These are phyloP conservation scores for Eupleurogrammus muticus DNA, from an alignment of 2,797 vertebrate genomes.

Conservation along the genomic window DNA sequence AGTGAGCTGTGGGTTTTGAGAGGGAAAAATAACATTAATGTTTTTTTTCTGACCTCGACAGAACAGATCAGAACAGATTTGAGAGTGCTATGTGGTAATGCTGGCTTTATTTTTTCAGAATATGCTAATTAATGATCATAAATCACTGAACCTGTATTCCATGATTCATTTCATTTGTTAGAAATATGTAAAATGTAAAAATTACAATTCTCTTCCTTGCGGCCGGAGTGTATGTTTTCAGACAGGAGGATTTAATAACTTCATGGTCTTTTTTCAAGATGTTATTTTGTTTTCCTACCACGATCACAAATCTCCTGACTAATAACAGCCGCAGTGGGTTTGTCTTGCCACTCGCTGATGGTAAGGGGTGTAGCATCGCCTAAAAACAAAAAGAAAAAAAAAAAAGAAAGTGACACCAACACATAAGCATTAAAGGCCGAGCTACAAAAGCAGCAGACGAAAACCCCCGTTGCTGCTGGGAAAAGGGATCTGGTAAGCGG, in stretches of 20 bases:
- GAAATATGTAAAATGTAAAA: too few relatives aligned
- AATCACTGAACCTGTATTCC: neutral
- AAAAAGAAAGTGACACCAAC: slow-evolving; percentile 15
- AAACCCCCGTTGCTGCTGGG: slow-evolving; percentile 31
- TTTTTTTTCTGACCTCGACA: neutral
- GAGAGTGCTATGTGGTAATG: too few relatives aligned
- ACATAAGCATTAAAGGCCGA: slow-evolving; percentile 4
- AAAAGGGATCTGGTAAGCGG: slow-evolving; percentile 40
- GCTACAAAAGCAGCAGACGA: slow-evolving; percentile 26
- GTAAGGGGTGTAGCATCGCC: neutral
- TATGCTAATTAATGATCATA: neutral
- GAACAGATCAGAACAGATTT: too few relatives aligned
- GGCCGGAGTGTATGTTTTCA: too few relatives aligned
- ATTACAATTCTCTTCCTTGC: too few relatives aligned
- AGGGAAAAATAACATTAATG: too few relatives aligned
- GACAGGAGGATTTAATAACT: too few relatives aligned
- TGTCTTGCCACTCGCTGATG: neutral
- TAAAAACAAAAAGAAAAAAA: slow-evolving; percentile 18
- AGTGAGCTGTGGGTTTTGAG: neutral
- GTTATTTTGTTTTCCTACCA: neutral
- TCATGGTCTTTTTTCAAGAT: neutral
- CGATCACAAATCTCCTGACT: neutral
- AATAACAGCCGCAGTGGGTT: neutral
- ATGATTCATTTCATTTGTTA: too few relatives aligned
- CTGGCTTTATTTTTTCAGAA: neutral